A percentile compares a stretch with the other conserved stretches of the same genome.
phyloP scores from a whole-genome alignment of 1,140 invertebrate genomes.

The Rhopalosiphum padi region DNA sequence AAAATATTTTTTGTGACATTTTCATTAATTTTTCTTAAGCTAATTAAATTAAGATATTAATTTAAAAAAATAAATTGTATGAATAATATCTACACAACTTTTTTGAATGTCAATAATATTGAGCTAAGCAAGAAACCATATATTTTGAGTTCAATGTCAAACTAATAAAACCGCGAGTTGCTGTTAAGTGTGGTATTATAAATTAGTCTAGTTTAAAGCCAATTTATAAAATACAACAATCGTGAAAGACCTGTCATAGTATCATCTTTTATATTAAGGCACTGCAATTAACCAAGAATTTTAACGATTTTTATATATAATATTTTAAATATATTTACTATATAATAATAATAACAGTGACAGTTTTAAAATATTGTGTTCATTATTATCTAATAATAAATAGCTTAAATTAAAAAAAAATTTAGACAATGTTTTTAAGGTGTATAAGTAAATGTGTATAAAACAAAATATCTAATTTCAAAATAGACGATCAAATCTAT shows the following conservation, averaged over 20 bases:
- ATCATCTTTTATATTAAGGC: background rate
- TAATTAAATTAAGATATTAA: background rate
- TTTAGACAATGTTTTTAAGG: background rate
- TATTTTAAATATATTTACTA: background rate
- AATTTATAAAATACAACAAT: background rate
- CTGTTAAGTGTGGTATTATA: background rate
- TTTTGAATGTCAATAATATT: background rate
- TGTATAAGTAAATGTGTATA: background rate
- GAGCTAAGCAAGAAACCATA: slow-evolving; percentile 9
- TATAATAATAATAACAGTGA: background rate
- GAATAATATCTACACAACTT: background rate
- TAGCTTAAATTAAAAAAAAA: background rate
- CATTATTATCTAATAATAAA: background rate
- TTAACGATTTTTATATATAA: background rate
- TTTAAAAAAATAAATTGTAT: background rate
- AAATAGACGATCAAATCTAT: slow-evolving; percentile 22
- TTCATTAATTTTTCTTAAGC: background rate
- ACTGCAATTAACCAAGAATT: background rate
- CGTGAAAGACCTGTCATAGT: background rate
- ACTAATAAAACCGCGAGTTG: slow-evolving; percentile 16
- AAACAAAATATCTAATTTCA: background rate
- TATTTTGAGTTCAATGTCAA: slow-evolving; percentile 43
- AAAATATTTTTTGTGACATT: no score
- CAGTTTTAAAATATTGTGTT: background rate
- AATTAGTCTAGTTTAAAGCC: slow-evolving; percentile 2